Percentiles rank a stretch among this genome's conserved stretches.
Conservation (phyloP, 2,888 invertebrate species). For the Morpho deidamia region DNA sequence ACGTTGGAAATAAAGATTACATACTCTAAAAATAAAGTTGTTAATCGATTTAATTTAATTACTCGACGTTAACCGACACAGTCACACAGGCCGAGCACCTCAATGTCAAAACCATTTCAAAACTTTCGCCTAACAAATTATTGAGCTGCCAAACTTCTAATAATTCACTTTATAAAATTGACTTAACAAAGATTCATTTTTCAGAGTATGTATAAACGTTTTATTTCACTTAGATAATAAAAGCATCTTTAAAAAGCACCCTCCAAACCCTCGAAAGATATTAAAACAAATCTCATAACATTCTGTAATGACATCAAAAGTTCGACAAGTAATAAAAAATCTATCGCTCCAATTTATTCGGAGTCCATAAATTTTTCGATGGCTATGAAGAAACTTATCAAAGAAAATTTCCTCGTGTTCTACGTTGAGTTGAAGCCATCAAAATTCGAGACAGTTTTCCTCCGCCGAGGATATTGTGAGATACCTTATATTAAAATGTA, state of each 20-base stretch:
- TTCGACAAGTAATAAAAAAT: slow-evolving; percentile 29
- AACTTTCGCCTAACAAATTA: too few relatives aligned
- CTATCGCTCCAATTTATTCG: slow-evolving; percentile 29
- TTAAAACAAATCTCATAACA: slow-evolving; percentile 22
- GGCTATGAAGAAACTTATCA: slow-evolving; percentile 38
- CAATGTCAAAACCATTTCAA: too few relatives aligned
- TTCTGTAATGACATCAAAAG: slow-evolving; percentile 25
- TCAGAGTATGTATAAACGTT: too few relatives aligned
- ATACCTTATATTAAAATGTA: slow-evolving; percentile 68
- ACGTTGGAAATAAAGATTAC: too few relatives aligned
- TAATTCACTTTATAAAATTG: too few relatives aligned
- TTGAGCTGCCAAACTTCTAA: too few relatives aligned
- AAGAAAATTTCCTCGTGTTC: slow-evolving; percentile 36
- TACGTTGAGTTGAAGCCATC: slow-evolving; percentile 42
- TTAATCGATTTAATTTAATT: too few relatives aligned
- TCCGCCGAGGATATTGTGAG: slow-evolving; percentile 46
- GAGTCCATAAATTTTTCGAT: slow-evolving; percentile 33
- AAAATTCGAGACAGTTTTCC: slow-evolving; percentile 47
- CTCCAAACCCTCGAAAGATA: slow-evolving; percentile 1
- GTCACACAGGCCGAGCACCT: too few relatives aligned
- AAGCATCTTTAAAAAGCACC: not conserved
- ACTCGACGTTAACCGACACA: too few relatives aligned
- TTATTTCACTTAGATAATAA: not conserved
- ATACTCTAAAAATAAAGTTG: too few relatives aligned
- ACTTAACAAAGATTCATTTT: too few relatives aligned